These are phyloP conservation scores for Xylophagus ater DNA, from an alignment of 2,888 invertebrate species.

Conservation along the genomic window DNA sequence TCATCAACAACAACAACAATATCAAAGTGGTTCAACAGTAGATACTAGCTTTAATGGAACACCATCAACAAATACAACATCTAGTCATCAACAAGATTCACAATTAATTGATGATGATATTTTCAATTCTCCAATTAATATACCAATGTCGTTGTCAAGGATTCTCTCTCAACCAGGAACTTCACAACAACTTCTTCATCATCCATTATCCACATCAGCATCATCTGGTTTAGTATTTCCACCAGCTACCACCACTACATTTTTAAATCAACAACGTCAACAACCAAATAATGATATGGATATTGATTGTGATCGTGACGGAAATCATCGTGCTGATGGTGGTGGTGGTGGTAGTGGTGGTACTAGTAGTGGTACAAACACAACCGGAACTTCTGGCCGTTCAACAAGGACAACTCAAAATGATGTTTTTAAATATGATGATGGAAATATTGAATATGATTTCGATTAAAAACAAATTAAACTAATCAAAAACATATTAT, in stretches of 20 bases:
- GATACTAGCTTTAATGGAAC: not conserved
- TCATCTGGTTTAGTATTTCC: constrained; percentile 17
- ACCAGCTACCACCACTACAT: constrained; percentile 15
- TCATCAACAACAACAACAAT: constrained; percentile 1
- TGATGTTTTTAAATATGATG: constrained; percentile 29
- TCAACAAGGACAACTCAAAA: constrained; percentile 13
- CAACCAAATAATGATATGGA: constrained; percentile 5
- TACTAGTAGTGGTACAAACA: not conserved
- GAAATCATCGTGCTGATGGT: constrained; percentile 3
- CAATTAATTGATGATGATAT: constrained; percentile 7
- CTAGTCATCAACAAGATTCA: constrained; percentile 13
- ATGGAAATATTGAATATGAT: constrained; percentile 33
- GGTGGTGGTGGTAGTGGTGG: constrained; percentile 10
- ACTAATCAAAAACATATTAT: too few species aligned
- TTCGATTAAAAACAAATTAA: constrained; percentile 19
- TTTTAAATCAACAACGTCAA: constrained; percentile 9
- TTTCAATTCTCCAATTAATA: constrained; percentile 5
- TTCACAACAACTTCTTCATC: constrained; percentile 10
- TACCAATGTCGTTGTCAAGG: constrained; percentile 13
- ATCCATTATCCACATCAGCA: constrained; percentile 15
- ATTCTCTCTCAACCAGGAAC: constrained; percentile 14
- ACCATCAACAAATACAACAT: constrained; percentile 8
- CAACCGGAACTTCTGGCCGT: constrained; percentile 11
- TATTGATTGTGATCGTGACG: not conserved
- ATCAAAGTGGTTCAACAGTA: not conserved